Base-by-base conservation (phyloP, 1,140 invertebrate species). In the Spodoptera frugiperda region DNA sequence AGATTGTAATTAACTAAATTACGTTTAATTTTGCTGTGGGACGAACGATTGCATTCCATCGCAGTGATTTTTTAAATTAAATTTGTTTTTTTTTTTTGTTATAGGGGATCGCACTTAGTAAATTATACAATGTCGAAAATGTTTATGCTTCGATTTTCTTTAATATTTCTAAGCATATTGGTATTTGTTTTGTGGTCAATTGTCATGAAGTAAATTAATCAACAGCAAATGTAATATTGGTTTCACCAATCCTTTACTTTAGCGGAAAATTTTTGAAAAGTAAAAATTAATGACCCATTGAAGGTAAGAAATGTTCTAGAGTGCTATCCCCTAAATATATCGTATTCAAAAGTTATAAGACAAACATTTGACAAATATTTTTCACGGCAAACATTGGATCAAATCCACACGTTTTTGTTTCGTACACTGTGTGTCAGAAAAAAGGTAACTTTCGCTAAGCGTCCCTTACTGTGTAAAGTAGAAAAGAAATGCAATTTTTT, bases 1-100 rank as follows among this genome's bases (percentile, higher is more conserved):
- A 46, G 17, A 44, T 2, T 49, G 21, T 57, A 12, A 57, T 21
- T 48, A 21, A 53, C 17, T 15, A 70, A 70, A 17, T 25, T 25
- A 51, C 12, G 15, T 70, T 70, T 19, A 21, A 33, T 3, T 70
- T 70, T 53, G 65, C 48, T 70, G 25, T 65, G 39, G 61, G 44
- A 61, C 33, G 30, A 39, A 39, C 8, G 39, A 61, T 61, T 61
- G 39, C 57, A 61, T 61, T 61, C 57, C 57, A 30, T 17, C 30
- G 30, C 57, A 61, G 57, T 44, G 57, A 61, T 39, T 15, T 61
- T 10, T 39, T n/a, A n/a, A 33, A 33, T 59, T 1, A 14, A 8
- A 8, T 6, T 39, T 61, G 10, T 39, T 39, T 25, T 39, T 39
- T 15, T 39, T 39, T 25, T 39, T 39, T 39, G 33, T 39, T 4